A percentile compares a stretch with the other conserved stretches of the same genome.
These are phyloP conservation scores for Slavum lentiscoides DNA, from an alignment of 2,888 invertebrate genomes.

Conservation along the genomic window DNA sequence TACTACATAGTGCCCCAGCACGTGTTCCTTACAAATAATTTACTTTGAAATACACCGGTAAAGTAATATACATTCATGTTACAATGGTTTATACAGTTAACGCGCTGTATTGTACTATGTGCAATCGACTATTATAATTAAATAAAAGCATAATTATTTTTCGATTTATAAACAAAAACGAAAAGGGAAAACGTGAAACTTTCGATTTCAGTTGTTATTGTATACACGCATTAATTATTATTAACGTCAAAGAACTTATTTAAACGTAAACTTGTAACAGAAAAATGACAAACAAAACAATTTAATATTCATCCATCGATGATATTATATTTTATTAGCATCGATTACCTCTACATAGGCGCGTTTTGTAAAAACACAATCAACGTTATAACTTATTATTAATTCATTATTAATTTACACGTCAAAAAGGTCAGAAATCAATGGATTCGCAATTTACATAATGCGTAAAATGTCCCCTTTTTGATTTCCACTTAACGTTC, in stretches of 20 bases:
- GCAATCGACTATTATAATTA: no score
- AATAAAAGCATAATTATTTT: neutral
- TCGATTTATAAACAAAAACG: neutral
- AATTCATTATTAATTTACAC: neutral
- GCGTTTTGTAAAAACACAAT: neutral
- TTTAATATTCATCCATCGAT: neutral
- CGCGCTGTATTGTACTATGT: no score
- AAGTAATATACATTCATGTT: no score
- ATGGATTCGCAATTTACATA: neutral
- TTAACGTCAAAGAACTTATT: neutral
- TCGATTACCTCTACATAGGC: constrained; percentile 4
- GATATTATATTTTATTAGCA: constrained; percentile 9
- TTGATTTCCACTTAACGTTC: neutral
- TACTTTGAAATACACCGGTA: neutral
- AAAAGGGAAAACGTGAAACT: no score
- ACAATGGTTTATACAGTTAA: no score
- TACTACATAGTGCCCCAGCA: no score
- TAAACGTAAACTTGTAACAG: neutral
- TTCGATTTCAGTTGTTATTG: no score
- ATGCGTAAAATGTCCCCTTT: neutral
- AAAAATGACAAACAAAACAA: constrained; percentile 11
- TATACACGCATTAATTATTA: no score
- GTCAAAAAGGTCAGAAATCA: neutral
- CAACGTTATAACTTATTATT: neutral
- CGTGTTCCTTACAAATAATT: no score